A percentile compares a stretch with the other conserved stretches of the same genome.
Evolutionary conservation across 92 coral and sea anemone species (phyloP).

Genomic region (Hydrozoanthus gracilis): DNA sequence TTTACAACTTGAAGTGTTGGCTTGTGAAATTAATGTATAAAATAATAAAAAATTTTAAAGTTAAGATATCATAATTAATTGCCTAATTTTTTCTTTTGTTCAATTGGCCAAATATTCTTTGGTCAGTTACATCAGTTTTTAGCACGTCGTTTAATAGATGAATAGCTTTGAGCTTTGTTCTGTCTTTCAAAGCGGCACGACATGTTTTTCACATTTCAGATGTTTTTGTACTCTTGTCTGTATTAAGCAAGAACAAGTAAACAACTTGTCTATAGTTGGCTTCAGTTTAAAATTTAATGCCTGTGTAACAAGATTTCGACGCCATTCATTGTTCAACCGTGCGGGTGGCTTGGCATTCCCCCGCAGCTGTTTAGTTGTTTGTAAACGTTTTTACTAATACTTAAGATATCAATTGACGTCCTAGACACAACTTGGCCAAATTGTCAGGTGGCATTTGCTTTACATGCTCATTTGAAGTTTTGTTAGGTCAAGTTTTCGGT

Average conservation of each 20-base stretch:
- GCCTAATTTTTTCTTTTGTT: too few species aligned
- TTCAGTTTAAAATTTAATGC: background rate
- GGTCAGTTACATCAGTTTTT: too few species aligned
- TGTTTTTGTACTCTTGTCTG: too few species aligned
- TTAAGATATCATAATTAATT: too few species aligned
- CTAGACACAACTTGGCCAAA: conserved; percentile 22
- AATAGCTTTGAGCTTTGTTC: too few species aligned
- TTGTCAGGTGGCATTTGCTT: background rate
- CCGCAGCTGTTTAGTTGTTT: conserved; percentile 6
- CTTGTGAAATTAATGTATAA: too few species aligned
- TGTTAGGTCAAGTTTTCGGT: background rate
- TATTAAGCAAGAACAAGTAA: background rate
- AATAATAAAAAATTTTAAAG: too few species aligned
- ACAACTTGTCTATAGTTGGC: conserved; percentile 6
- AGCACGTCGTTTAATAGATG: too few species aligned
- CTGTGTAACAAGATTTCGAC: background rate
- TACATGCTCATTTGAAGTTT: conserved; percentile 19
- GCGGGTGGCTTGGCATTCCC: background rate
- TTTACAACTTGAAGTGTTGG: too few species aligned
- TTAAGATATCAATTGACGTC: conserved; percentile 1
- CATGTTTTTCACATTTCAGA: too few species aligned
- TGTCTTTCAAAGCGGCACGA: too few species aligned
- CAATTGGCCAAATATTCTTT: too few species aligned
- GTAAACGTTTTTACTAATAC: background rate
- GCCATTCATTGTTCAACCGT: background rate